These are phyloP conservation scores for Hycleus phaleratus DNA, from an alignment of 1,140 invertebrate species.

Conservation along the genomic window DNA sequence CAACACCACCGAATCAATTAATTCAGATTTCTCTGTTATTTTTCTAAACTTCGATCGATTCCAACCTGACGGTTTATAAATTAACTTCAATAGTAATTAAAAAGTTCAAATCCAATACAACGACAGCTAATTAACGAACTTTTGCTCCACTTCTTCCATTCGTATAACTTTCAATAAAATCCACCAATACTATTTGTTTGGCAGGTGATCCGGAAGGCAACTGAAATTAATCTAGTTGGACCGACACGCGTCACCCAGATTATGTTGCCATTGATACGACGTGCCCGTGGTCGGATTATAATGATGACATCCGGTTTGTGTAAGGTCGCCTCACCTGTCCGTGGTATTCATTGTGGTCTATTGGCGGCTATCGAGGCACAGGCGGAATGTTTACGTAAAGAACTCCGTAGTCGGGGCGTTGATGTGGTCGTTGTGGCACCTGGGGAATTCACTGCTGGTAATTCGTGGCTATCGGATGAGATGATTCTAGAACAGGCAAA, in stretches of 20 bases:
- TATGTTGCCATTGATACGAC: slow-evolving; percentile 70
- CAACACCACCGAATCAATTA: too few species aligned
- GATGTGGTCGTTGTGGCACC: slow-evolving; percentile 75
- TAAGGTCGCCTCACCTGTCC: slow-evolving; percentile 64
- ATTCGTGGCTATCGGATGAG: slow-evolving; percentile 64
- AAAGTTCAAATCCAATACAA: too few species aligned
- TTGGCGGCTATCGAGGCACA: slow-evolving; percentile 73
- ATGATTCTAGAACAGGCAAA: slow-evolving; percentile 66
- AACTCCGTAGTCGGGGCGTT: slow-evolving; percentile 66
- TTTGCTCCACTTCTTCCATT: too few species aligned
- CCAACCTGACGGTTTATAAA: too few species aligned
- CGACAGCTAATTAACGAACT: too few species aligned
- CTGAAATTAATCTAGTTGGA: slow-evolving; percentile 70
- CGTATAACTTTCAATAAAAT: too few species aligned
- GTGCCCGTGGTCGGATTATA: slow-evolving; percentile 62
- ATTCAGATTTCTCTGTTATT: too few species aligned
- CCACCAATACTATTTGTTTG: slow-evolving; percentile 2
- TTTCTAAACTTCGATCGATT: too few species aligned
- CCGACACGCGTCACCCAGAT: slow-evolving; percentile 67
- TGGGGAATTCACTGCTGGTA: slow-evolving; percentile 70
- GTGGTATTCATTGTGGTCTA: slow-evolving; percentile 71
- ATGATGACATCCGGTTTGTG: slow-evolving; percentile 63
- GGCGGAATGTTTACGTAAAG: slow-evolving; percentile 69
- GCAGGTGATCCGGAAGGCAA: slow-evolving; percentile 57
- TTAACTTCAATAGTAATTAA: too few species aligned